Conservation (phyloP, 2,113 vertebrate species). For the Apistogramma diplotaenia region DNA sequence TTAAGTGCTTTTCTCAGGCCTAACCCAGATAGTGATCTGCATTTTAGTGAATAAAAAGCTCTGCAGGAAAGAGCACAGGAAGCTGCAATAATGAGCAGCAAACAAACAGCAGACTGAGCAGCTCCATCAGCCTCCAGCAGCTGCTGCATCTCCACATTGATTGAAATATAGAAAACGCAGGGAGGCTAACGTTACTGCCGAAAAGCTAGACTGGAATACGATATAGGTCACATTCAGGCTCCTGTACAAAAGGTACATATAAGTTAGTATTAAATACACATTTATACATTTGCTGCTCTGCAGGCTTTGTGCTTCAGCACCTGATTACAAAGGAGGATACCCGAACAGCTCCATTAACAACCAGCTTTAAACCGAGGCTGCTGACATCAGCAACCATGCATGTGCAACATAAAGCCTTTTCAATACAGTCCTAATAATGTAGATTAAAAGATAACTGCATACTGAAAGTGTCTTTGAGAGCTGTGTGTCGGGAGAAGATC, state of each 20-base stretch:
- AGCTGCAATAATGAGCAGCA: neutral
- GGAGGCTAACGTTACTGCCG: neutral
- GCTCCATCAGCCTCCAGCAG: neutral
- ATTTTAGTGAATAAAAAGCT: neutral
- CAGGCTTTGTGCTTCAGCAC: neutral
- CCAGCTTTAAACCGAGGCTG: neutral
- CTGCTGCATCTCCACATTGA: neutral
- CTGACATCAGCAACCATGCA: fast-evolving
- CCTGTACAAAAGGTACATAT: neutral
- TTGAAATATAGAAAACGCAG: neutral
- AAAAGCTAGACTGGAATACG: neutral
- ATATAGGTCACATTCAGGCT: neutral
- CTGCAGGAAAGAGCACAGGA: neutral
- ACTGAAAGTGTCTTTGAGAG: neutral
- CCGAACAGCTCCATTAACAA: neutral
- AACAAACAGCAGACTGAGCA: neutral
- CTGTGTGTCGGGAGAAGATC: neutral
- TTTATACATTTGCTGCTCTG: neutral
- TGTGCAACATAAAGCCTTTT: neutral
- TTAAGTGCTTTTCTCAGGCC: neutral
- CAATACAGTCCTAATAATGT: neutral
- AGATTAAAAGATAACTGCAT: neutral
- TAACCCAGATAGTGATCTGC: neutral
- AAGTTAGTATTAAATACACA: neutral
- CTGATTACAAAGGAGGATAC: neutral